These are phyloP conservation scores for Abramis brama DNA, from an alignment of 2,113 vertebrate species.

Conservation along the genomic window DNA sequence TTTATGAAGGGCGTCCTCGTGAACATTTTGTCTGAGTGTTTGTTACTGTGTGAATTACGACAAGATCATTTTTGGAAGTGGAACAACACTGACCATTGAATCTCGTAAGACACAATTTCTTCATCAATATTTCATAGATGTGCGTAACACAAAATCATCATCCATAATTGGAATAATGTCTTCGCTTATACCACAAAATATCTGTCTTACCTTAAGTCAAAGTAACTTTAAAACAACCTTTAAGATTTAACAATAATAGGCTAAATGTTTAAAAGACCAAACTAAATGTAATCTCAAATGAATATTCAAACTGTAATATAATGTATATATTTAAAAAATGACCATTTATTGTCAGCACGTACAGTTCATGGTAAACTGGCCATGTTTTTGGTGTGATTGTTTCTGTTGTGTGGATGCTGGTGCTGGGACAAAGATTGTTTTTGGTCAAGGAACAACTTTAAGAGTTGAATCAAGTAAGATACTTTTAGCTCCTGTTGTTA, in stretches of 20 bases:
- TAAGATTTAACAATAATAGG: neutral
- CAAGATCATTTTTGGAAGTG: conserved; percentile 54
- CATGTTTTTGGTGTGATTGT: conserved; percentile 24
- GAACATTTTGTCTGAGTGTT: conserved; percentile 30
- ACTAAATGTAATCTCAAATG: neutral
- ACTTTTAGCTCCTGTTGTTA: no score
- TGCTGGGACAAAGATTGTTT: conserved; percentile 4
- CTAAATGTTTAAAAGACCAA: neutral
- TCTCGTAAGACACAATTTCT: conserved; percentile 26
- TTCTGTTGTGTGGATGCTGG: conserved; percentile 26
- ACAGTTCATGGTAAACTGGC: neutral
- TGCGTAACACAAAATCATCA: neutral
- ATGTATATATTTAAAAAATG: no score
- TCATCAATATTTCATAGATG: neutral
- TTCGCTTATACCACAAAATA: neutral
- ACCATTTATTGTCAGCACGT: no score
- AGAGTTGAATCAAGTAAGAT: conserved; percentile 32
- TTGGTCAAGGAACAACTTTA: conserved; percentile 47
- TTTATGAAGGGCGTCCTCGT: neutral
- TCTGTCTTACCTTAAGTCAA: no score
- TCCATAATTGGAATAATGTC: neutral
- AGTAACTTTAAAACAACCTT: neutral
- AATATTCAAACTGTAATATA: neutral
- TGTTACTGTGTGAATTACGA: conserved; percentile 51
- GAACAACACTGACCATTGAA: conserved; percentile 47